Base-by-base conservation (phyloP, 2,797 vertebrate genomes). In the Harpagifer antarcticus region DNA sequence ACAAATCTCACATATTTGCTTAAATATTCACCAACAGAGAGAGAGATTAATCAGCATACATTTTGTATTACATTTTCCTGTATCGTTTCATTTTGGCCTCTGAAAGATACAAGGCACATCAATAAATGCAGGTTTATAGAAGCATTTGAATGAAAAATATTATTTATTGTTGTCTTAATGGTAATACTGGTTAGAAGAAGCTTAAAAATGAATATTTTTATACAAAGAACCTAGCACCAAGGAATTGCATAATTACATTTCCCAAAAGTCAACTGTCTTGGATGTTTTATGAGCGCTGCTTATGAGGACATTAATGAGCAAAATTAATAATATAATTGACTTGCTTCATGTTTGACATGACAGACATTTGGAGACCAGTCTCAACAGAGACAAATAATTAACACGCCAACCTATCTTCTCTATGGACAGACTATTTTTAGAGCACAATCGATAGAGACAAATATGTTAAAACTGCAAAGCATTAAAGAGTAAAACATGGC, bases 381-480 rank as follows among this genome's bases (percentile, higher is more conserved):
- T 57, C 45, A 65, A 16, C 13, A 56, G 33, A 74, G 17, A 17
- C 53, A 68, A 45, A 72, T n/a, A 70, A 14, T 52, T 4, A 57
- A 74, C 55, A 54, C 10, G 55, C 58, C 62, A 40, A 56, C 23
- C 23, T 60, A 7, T 7, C 40, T 60, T 57, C 62, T 52, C 55
- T 50, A 69, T 82, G 53, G 68, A 64, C n/a, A 52, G 58, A 61
- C 54, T 11, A 20, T 60, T 42, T 50, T 50, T 49, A 37, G 33
- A 56, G 45, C 37, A 68, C 45, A 78, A 68, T 67, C 64, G 61
- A 74, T 82, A 68, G 52, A 68, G n/a, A n/a, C 73, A 74, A 86
- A 90, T 84, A 88, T 88, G 84, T 78, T 77, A 31, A 86, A 87
- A 82, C 31, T 88, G 84, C 73, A 84, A 68, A 87, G 56, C 40